Conservation (phyloP, 2,888 invertebrate genomes). For the Mallateleia sp. region DNA sequence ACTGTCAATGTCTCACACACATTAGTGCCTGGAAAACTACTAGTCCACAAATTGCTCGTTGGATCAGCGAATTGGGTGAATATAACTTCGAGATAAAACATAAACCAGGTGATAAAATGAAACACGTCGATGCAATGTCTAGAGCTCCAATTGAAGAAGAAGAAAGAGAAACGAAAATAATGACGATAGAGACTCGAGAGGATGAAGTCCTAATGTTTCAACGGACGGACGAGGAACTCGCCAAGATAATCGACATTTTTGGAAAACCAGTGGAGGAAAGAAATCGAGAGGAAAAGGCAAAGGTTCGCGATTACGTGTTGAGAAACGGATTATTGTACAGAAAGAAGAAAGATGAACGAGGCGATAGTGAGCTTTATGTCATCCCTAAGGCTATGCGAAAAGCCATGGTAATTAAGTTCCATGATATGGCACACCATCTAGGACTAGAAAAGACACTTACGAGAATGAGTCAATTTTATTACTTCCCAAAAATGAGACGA, state of each 20-base stretch:
- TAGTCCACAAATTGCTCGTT: too few species aligned
- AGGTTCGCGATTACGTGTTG: background rate
- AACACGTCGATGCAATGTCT: constrained; percentile 41
- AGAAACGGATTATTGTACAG: background rate
- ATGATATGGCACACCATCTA: background rate
- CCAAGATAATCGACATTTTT: too few species aligned
- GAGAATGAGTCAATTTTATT: background rate
- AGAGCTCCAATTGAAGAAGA: background rate
- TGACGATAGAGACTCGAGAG: background rate
- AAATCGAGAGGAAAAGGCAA: too few species aligned
- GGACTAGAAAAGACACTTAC: background rate
- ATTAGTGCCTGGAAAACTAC: too few species aligned
- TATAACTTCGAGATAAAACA: too few species aligned
- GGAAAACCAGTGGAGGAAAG: too few species aligned
- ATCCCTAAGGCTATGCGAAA: background rate
- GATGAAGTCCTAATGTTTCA: background rate
- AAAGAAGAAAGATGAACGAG: background rate
- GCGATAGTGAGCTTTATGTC: background rate
- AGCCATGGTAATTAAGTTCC: background rate
- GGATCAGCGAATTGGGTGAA: too few species aligned
- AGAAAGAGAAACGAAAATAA: too few species aligned
- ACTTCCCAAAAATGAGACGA: background rate
- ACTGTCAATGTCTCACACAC: too few species aligned
- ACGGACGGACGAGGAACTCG: too few species aligned
- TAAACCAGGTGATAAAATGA: background rate